Evolutionary conservation across 2,888 invertebrate genomes (phyloP).

Genomic region (Heterodera filipjevi): DNA sequence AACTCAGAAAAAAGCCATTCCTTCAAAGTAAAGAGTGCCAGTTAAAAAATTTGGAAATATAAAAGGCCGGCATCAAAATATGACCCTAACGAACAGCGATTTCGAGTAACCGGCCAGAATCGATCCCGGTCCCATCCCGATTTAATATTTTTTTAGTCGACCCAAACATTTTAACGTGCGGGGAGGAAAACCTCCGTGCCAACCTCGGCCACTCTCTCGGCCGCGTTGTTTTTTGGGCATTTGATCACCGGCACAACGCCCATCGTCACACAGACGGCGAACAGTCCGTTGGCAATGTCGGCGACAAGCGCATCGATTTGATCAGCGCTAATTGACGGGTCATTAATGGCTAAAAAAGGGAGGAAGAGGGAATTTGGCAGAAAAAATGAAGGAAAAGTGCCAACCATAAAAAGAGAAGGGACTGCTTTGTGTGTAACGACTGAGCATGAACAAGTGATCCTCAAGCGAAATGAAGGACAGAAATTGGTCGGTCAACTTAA

Average conservation of each 20-base stretch:
- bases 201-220: conserved; percentile 86
- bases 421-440: conserved; percentile 86
- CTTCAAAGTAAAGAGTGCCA: too few relatives aligned
- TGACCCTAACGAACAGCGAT: too few relatives aligned
- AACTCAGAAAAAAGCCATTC: too few relatives aligned
- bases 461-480: conserved; percentile 96
- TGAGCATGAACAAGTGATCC: conserved; percentile 84
- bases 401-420: conserved; percentile 87
- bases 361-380: neutral
- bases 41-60: too few relatives aligned
- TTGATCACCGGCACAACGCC: conserved; percentile 89
- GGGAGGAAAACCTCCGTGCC: neutral
- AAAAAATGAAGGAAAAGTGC: conserved; percentile 45
- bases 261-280: conserved; percentile 94
- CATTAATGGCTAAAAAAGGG: conserved; percentile 53
- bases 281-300: conserved; percentile 89
- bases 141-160: too few relatives aligned
- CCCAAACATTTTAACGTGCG: too few relatives aligned
- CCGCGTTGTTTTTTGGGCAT: conserved; percentile 91
- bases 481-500: conserved; percentile 91
- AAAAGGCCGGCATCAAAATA: too few relatives aligned
- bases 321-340: conserved; percentile 75
- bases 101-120: too few relatives aligned
- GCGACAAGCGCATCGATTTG: conserved; percentile 95
- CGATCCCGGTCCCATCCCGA: too few relatives aligned